Evolutionary conservation across 2,888 invertebrate genomes (phyloP).

Genomic region (Habrosyne pyritoides): DNA sequence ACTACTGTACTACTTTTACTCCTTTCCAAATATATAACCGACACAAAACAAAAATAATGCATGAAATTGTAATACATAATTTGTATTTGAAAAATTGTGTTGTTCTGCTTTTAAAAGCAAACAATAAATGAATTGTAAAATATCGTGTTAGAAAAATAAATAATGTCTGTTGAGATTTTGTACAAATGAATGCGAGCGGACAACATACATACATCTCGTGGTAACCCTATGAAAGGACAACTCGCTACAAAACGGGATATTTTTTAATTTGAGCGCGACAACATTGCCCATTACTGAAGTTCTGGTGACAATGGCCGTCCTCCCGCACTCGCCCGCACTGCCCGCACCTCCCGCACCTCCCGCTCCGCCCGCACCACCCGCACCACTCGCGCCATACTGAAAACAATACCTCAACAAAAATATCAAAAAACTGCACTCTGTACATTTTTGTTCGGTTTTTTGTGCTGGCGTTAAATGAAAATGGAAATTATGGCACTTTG

Average conservation of each 20-base stretch:
- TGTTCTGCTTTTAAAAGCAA: not conserved
- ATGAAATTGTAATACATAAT: too few relatives aligned
- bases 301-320: not conserved
- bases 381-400: constrained; percentile 17
- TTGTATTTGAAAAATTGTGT: too few relatives aligned
- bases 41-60: too few relatives aligned
- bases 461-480: constrained; percentile 27
- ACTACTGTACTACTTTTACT: too few relatives aligned
- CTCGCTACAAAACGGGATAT: constrained; percentile 18
- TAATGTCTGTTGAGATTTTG: not conserved
- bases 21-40: too few relatives aligned
- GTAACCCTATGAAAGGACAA: not conserved
- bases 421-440: constrained; percentile 24
- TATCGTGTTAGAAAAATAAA: not conserved
- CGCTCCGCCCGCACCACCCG: not conserved
- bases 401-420: constrained; percentile 26
- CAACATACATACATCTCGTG: not conserved
- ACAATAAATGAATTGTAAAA: not conserved
- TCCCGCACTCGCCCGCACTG: not conserved
- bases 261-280: constrained; percentile 31
- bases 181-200: not conserved
- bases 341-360: not conserved
- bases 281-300: constrained; percentile 32
- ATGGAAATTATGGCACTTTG: constrained; percentile 36
- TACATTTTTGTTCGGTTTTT: constrained; percentile 26